Base-by-base conservation (phyloP, 37 sponge, comb jelly and placozoan genomes). In the Tethya wilhelma region DNA sequence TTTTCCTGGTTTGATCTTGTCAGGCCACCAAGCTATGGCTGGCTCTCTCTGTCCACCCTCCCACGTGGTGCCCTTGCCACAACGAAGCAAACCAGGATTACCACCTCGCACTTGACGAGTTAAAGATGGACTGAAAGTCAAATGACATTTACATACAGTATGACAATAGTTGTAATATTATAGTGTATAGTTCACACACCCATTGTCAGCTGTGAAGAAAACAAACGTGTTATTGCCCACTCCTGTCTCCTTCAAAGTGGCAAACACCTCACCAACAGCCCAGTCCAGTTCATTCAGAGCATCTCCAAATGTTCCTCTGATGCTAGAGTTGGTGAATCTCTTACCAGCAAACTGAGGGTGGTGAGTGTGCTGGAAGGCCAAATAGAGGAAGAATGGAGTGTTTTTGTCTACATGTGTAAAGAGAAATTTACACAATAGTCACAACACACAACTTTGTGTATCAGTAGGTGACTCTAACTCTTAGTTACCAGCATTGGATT, bases 161-260 rank as follows among this genome's bases (percentile, higher is more conserved):
- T n/a, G n/a, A n/a, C n/a, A n/a, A n/a, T n/a, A n/a, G n/a, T n/a
- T n/a, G n/a, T n/a, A n/a, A n/a, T n/a, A n/a, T n/a, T n/a, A n/a
- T n/a, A n/a, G n/a, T n/a, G n/a, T n/a, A n/a, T n/a, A n/a, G n/a
- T n/a, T 29, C 22, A 62, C 74, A 38, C 36, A 90, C 91, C 89
- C 93, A 83, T 93, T 93, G 55, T 93, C 93, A 58, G 93, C 57
- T 66, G 86, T 88, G 73, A 93, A 93, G 74, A 93, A 93, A 22
- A 93, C 83, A 64, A 93, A 84, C 1, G 93, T 93, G 77, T 93
- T 88, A 31, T 88, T 44, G 19, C 66, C 65, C 8, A 92, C 81
- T 74, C 84, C 81, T 55, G 77, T 72, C 4, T 72, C 72, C n/a
- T 87, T 73, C 22, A 92, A 38, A 12, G 88, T 64, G 6, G 62